Percentiles rank a stretch among this genome's conserved stretches.
phyloP scores from a whole-genome alignment of 2,113 vertebrate species.

The Irena cyanogastra region DNA sequence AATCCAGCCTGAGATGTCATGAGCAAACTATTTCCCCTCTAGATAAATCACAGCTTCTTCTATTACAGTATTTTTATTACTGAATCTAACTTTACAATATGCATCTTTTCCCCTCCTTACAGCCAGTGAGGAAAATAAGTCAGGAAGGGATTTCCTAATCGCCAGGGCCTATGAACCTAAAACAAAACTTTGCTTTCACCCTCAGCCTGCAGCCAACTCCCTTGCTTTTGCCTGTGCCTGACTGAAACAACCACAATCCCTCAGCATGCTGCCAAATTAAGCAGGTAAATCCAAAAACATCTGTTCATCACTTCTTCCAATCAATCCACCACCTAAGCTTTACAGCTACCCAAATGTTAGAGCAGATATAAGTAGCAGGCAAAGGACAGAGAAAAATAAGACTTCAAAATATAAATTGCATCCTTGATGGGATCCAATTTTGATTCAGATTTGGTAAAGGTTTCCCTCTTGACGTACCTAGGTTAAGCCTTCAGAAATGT shows the following conservation, averaged over 20 bases:
- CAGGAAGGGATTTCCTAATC: not conserved
- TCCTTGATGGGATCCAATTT: not conserved
- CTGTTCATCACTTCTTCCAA: not conserved
- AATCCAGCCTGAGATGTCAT: conserved; percentile 14
- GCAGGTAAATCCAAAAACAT: not conserved
- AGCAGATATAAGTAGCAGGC: not conserved
- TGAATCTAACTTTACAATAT: not conserved
- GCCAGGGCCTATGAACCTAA: not conserved
- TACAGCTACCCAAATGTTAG: not conserved
- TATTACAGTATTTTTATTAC: not conserved
- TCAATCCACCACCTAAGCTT: not conserved
- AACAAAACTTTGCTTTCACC: not conserved
- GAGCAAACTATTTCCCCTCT: conserved; percentile 47
- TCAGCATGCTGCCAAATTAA: not conserved
- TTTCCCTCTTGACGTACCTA: not conserved
- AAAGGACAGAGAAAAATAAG: not conserved
- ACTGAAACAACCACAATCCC: not conserved
- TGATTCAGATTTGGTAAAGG: not conserved
- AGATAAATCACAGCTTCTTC: conserved; percentile 28
- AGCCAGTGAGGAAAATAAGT: not conserved
- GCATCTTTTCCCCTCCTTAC: not conserved
- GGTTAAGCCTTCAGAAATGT: not conserved
- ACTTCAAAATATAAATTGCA: not conserved
- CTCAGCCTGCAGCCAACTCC: not conserved
- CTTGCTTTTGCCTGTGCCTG: not conserved